phyloP scores from a whole-genome alignment of 2,888 invertebrate genomes.

The Lottia gigantea region DNA sequence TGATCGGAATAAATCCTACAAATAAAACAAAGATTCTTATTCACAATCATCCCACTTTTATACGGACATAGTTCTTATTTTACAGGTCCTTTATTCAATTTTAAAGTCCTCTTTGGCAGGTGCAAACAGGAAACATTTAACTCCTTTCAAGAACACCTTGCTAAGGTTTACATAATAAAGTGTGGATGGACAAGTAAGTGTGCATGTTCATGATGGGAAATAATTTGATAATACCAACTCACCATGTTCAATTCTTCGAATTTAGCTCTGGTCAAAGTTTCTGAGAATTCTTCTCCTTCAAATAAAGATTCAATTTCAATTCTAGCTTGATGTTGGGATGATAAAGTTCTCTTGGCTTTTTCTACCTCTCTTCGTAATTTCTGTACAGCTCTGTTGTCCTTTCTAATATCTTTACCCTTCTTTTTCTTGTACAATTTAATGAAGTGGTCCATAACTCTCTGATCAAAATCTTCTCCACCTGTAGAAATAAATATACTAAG shows the following conservation, averaged over 20 bases:
- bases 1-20: conserved; percentile 76
- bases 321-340: conserved; percentile 92
- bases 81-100: too few species aligned
- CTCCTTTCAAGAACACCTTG: too few species aligned
- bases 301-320: conserved; percentile 99
- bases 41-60: not conserved
- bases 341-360: conserved; percentile 95
- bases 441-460: conserved; percentile 98
- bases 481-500: not conserved
- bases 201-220: too few species aligned
- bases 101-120: too few species aligned
- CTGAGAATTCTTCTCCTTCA: conserved; percentile 98
- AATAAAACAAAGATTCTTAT: not conserved
- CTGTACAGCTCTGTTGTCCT: conserved; percentile 92
- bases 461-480: conserved; percentile 98
- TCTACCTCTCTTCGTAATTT: conserved; percentile 96
- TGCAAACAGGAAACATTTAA: too few species aligned
- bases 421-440: conserved; percentile 98
- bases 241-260: conserved; percentile 98
- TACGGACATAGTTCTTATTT: too few species aligned
- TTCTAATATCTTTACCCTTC: conserved; percentile 96
- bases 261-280: conserved; percentile 96
- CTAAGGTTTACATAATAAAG: too few species aligned
- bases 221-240: conserved; percentile 28
- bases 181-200: too few species aligned